These are phyloP conservation scores for Syrmaticus mikado DNA, from an alignment of 2,113 vertebrate genomes.

Conservation along the genomic window DNA sequence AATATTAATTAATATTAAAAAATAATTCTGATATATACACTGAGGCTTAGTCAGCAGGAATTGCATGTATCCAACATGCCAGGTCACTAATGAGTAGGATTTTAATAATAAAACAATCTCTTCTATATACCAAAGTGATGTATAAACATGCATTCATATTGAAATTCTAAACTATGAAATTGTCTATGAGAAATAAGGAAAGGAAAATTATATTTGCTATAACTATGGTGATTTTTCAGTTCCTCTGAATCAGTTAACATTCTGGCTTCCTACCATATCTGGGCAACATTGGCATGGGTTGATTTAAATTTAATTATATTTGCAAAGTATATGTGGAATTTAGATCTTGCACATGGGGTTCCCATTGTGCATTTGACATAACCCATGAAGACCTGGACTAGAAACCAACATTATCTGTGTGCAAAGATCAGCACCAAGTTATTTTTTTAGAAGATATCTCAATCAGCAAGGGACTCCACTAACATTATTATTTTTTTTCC, in stretches of 20 bases:
- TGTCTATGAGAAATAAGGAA: neutral
- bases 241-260: neutral
- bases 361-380: conserved; percentile 80
- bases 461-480: conserved; percentile 86
- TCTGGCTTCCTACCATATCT: conserved; percentile 73
- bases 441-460: conserved; percentile 86
- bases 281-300: conserved; percentile 83
- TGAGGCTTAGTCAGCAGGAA: neutral
- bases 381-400: conserved; percentile 75
- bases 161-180: neutral
- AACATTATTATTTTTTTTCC: conserved; percentile 57
- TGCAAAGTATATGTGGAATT: conserved; percentile 85
- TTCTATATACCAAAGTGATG: neutral
- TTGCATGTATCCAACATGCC: neutral
- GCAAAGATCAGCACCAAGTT: conserved; percentile 67
- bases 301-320: conserved; percentile 61
- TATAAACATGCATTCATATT: neutral
- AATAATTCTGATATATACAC: neutral
- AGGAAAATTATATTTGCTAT: neutral
- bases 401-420: conserved; percentile 48
- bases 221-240: neutral
- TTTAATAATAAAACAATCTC: neutral
- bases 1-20: neutral
- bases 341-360: conserved; percentile 76
- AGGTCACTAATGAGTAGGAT: neutral